Base-by-base conservation (phyloP, 2,113 vertebrate species). In the Bos indicus region DNA sequence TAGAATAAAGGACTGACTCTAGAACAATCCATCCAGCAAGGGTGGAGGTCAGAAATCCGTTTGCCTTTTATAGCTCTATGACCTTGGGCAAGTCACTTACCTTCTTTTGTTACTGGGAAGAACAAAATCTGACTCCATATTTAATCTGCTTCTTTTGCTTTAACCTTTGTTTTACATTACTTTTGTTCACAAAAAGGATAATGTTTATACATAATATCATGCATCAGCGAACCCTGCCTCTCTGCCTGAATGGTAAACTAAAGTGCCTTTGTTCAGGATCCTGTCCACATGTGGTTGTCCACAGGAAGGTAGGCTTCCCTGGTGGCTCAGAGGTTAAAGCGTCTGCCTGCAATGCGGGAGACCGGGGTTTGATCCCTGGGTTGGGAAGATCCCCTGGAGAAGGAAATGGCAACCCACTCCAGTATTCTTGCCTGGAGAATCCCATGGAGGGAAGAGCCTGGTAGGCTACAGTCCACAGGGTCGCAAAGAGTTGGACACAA, bases 401-500 rank as follows among this genome's bases (percentile, higher is more conserved):
- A 62, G 59, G 28, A 5, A 15, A 15, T 15, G 59, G 59, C 28
- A 62, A 62, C 28, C 2, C 13, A 62, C 59, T 62, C 26, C 28
- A 62, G 28, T 62, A 28, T 14, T 62, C 28, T 62, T 62, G 28
- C 59, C 59, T 62, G 6, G 59, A 62, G 28, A 62, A 62, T 62
- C 28, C 59, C 59, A 62, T 28, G 28, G 59, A 30, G 1, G 0
- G 28, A 13, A 13, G 13, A 62, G 59, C 6, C 28, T 30, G 12
- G 59, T 30, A 28, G 26, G 59, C 59, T 62, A 13, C 26, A 13
- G 2, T 60, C 59, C 30, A 60, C 30, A 13, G 26, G 26, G 59
- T 60, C 2, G 0, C 26, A 62, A 28, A 60, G 13, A 30, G 59
- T 15, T 6, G 13, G 28, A 30, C 28, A 62, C 0, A 6, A 30